Evolutionary conservation across 2,797 vertebrate species (phyloP), one percentile per base, ranked within the genome.

Genomic region (Crocodylus rhombifer): DNA sequence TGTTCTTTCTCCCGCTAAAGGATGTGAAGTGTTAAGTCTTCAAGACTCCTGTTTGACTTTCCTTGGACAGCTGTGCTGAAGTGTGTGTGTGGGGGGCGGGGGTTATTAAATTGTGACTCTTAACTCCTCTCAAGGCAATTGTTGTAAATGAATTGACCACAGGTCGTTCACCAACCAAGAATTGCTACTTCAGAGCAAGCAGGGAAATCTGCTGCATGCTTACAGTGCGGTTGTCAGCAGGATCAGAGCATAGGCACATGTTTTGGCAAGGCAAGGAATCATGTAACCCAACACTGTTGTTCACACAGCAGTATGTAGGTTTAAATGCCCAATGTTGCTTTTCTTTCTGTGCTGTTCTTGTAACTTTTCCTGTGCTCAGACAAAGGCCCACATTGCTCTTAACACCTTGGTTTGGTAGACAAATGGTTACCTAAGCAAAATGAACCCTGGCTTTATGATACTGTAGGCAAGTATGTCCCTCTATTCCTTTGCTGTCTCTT

Each of bases 401-500:
- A 3, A 7, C 0, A 1, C 23, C 42, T 51, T 51, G 42, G 42
- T 51, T 51, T 8, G 36, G 26, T 20, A 20, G 26, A 26, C 57
- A 74, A 56, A 55, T 64, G 80, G 4, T 18, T 23, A 63, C 51
- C 51, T 14, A 10, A 14, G 33, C 69, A 73, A 28, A 21, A 6
- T 23, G 1, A 1, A 1, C 42, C 25, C 28, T 30, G 76, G 62
- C 7, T 7, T 3, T 11, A 64, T 12, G 18, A 1, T 13, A 7
- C 4, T 36, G 18, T n/a, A 25, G 62, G 5, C 10, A 25, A 0
- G 2, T 33, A 28, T 63, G n/a, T 63, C 61, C 56, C 28, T 84
- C 14, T 42, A 0, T 17, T 23, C 15, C 28, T 23, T 2, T 62
- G 20, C 14, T 6, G 4, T 30, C 14, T 0, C 51, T 21, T 14